These are phyloP conservation scores for Periplaneta americana DNA, from an alignment of 1,140 invertebrate species.

Conservation along the genomic window DNA sequence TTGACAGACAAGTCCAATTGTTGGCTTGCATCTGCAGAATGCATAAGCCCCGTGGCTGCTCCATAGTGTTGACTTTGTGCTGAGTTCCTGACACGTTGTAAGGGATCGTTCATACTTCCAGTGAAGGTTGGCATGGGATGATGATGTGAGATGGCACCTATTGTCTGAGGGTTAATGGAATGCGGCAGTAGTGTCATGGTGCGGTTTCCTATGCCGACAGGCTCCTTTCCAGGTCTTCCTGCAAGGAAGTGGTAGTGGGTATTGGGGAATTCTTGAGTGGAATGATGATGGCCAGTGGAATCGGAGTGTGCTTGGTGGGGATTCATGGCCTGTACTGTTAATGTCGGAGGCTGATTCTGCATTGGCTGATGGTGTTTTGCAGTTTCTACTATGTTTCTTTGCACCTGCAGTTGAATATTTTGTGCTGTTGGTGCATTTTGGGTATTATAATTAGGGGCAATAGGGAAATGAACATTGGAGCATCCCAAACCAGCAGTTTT, in stretches of 20 bases:
- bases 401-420: neutral
- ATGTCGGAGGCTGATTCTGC: neutral
- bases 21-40: neutral
- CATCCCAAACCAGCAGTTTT: neutral
- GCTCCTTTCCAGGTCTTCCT: neutral
- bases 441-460: neutral
- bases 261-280: conserved; percentile 1
- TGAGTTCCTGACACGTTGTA: neutral
- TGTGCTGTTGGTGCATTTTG: neutral
- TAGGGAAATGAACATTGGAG: conserved; percentile 1
- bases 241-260: conserved; percentile 1
- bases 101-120: neutral
- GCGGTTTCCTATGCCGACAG: neutral
- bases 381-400: neutral
- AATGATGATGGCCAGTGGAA: neutral
- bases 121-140: conserved; percentile 5
- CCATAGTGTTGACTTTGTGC: neutral
- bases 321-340: neutral
- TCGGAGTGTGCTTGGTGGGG: neutral
- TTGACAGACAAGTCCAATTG: conserved; percentile 9
- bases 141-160: conserved; percentile 5
- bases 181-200: conserved; percentile 1
- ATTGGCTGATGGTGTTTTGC: neutral
- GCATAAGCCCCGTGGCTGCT: neutral
- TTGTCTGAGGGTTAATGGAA: conserved; percentile 1